Evolutionary conservation across 1,140 invertebrate genomes (phyloP).

Genomic region (Fopius arisanus): DNA sequence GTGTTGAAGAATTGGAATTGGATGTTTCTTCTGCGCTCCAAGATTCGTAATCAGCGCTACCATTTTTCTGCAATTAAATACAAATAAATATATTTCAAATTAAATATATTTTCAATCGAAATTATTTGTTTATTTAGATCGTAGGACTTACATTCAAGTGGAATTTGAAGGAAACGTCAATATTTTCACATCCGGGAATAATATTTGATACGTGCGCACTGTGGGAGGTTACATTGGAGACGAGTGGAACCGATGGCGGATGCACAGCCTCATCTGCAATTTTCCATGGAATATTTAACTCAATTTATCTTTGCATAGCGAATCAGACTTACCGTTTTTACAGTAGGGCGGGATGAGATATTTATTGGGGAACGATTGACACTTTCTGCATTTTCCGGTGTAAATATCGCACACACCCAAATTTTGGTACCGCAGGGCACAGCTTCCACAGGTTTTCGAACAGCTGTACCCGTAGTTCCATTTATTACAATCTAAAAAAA

Average conservation of each 20-base stretch:
- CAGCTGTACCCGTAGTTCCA: conserved; percentile 34
- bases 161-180: background rate
- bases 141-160: background rate
- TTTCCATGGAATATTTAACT: background rate
- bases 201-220: background rate
- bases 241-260: background rate
- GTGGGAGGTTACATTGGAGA: background rate
- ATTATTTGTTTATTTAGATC: no score
- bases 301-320: background rate
- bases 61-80: no score
- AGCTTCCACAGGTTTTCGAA: conserved; percentile 26
- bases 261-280: background rate
- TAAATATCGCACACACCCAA: background rate
- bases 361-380: background rate
- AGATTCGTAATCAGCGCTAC: background rate
- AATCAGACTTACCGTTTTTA: conserved; percentile 31
- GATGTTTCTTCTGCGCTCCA: background rate
- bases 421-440: background rate
- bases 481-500: conserved; percentile 18
- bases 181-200: background rate
- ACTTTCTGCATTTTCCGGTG: conserved; percentile 31
- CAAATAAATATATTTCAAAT: no score
- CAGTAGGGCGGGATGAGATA: conserved; percentile 35
- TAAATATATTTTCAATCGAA: no score
- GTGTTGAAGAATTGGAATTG: background rate